Evolutionary conservation across 2,888 invertebrate genomes (phyloP).

Genomic region (Stenodera caucasica): DNA sequence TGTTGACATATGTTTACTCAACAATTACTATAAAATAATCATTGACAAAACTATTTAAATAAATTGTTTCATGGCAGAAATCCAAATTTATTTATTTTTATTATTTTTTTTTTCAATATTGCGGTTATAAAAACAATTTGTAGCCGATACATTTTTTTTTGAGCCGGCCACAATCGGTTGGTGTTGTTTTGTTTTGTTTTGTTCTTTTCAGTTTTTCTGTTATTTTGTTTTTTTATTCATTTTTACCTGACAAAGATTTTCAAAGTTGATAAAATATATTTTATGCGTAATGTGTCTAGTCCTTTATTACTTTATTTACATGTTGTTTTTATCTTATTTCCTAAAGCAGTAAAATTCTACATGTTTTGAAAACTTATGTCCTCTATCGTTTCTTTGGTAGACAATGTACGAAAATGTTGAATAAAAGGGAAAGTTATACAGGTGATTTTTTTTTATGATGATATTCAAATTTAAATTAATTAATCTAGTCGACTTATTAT

Average conservation of each 20-base stretch:
- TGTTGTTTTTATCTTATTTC: slow-evolving; percentile 48
- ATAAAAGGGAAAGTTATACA: neutral
- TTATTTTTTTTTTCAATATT: neutral
- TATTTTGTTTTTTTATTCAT: slow-evolving; percentile 23
- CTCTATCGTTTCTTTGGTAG: neutral
- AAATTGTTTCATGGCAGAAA: neutral
- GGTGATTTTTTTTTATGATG: no score
- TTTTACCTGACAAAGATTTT: slow-evolving; percentile 48
- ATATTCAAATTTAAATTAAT: no score
- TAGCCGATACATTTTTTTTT: slow-evolving; percentile 21
- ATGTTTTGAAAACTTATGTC: slow-evolving; percentile 44
- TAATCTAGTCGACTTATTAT: no score
- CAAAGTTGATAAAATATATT: slow-evolving; percentile 45
- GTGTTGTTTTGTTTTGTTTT: slow-evolving; percentile 1
- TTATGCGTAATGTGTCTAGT: slow-evolving; percentile 49
- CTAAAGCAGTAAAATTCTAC: slow-evolving; percentile 49
- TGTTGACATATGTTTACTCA: slow-evolving; percentile 1
- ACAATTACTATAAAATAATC: neutral
- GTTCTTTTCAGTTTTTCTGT: neutral
- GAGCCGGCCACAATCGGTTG: slow-evolving; percentile 21
- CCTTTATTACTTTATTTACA: slow-evolving; percentile 51
- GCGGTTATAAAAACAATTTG: slow-evolving; percentile 11
- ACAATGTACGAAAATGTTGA: neutral
- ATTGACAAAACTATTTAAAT: neutral
- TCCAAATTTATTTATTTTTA: neutral